phyloP scores from a whole-genome alignment of 2,113 vertebrate species.

The Ochotona curzoniae region DNA sequence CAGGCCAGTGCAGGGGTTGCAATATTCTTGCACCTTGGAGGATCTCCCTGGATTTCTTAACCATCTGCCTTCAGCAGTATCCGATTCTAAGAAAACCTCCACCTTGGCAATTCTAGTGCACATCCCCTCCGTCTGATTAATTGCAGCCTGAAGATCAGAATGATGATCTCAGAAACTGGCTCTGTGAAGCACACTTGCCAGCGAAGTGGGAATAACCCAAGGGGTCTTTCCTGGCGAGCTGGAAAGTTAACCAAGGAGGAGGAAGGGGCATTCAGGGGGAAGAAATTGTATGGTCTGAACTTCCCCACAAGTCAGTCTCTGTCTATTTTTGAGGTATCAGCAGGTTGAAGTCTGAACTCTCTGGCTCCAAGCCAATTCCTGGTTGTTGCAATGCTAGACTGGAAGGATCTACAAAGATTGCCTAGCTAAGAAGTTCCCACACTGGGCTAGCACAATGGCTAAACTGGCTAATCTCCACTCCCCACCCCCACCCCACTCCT shows the following conservation, averaged over 20 bases:
- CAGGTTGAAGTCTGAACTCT: not conserved
- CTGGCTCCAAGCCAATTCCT: not conserved
- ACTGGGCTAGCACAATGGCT: too few relatives aligned
- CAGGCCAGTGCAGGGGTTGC: not conserved
- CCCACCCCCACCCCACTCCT: too few relatives aligned
- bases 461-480: too few relatives aligned
- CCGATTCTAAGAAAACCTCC: conserved; percentile 11
- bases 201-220: not conserved
- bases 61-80: not conserved
- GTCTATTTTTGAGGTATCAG: not conserved
- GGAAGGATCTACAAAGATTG: not conserved
- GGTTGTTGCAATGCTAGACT: not conserved
- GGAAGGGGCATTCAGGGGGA: not conserved
- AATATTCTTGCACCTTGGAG: not conserved
- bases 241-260: not conserved
- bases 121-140: not conserved
- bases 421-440: too few relatives aligned
- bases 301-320: not conserved
- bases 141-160: not conserved
- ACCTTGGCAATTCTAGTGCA: not conserved
- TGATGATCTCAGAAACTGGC: not conserved
- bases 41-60: not conserved
- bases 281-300: too few relatives aligned
- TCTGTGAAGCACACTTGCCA: not conserved
- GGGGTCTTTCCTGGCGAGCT: conserved; percentile 2